Base-by-base conservation (phyloP, 2,113 vertebrate species). In the Sorex araneus region DNA sequence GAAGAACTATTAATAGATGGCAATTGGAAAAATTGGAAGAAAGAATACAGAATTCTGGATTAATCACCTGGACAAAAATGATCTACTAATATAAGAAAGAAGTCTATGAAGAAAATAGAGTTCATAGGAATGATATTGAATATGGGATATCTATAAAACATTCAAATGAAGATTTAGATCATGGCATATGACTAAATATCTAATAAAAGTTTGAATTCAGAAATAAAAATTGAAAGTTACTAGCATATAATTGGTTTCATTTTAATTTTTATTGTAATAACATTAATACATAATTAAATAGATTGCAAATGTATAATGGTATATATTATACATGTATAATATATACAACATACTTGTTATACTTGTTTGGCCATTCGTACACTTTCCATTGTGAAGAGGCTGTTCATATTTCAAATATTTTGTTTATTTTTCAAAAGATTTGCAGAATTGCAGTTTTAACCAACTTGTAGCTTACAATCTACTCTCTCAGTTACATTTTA, bases 401-500 rank as follows among this genome's bases (percentile, higher is more conserved):
- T 76, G 16, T 91, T 82, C 28, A 70, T 54, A 84, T 67, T 50
- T 50, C 47, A 50, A 2, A 50, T 50, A 50, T 50, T 50, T 50
- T 50, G 47, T n/a, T n/a, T n/a, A n/a, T 50, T 50, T 50, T 9
- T 50, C n/a, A 74, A 82, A 92, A 87, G 21, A 74, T 78, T 83
- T n/a, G 69, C 7, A 63, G 60, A 82, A 70, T 84, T 73, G 25
- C 34, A 30, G 30, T 84, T 64, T 43, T 84, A 92, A 83, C 8
- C 74, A 2, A 23, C 10, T 63, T 84, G 36, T 9, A 89, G 8
- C 21, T 25, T 19, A 64, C 28, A 47, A 47, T 84, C 2, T 54
- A n/a, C 32, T 66, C 75, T 88, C 75, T 82, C 15, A 91, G 36
- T 50, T 43, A 1, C 40, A 8, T 63, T 95, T 88, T 74, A 21